Conservation (phyloP, 1,140 invertebrate genomes). For the Lucilia cuprina region DNA sequence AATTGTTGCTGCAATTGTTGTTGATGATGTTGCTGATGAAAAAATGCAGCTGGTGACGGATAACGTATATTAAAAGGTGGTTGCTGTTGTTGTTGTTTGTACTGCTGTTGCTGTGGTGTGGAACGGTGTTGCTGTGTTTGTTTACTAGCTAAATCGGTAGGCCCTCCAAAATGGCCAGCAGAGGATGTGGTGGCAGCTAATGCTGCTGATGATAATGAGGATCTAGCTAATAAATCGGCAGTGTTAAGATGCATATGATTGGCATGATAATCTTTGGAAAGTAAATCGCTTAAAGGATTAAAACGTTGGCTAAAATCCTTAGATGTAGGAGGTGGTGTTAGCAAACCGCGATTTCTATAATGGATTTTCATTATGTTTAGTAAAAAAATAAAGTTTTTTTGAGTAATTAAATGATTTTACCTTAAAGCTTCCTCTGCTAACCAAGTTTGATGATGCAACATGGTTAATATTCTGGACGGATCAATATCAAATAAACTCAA, state of each 20-base stretch:
- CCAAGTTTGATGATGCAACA: conserved; percentile 61
- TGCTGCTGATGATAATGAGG: conserved; percentile 16
- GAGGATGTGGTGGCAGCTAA: background rate
- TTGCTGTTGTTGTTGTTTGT: conserved; percentile 37
- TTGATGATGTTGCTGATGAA: conserved; percentile 40
- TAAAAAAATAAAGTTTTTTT: too few species aligned
- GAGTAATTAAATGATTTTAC: conserved; percentile 40
- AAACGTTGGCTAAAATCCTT: conserved; percentile 60
- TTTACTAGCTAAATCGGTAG: conserved; percentile 36
- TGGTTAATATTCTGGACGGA: conserved; percentile 62
- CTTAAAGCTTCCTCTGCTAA: conserved; percentile 60
- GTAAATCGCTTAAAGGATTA: conserved; percentile 56
- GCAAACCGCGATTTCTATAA: conserved; percentile 52
- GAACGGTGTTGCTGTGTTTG: conserved; percentile 39
- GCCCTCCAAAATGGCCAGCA: background rate
- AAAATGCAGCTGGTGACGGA: conserved; percentile 39
- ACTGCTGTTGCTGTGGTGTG: conserved; percentile 43
- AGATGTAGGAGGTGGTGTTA: conserved; percentile 49
- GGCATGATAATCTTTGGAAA: conserved; percentile 43
- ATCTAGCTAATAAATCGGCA: conserved; percentile 43
- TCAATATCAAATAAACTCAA: conserved; percentile 61
- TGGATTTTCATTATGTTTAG: background rate
- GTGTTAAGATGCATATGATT: conserved; percentile 46
- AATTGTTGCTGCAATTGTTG: conserved; percentile 46
- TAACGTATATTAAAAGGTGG: conserved; percentile 41